These are phyloP conservation scores for Himalopsyche tibetana DNA, from an alignment of 2,888 invertebrate genomes.

Conservation along the genomic window DNA sequence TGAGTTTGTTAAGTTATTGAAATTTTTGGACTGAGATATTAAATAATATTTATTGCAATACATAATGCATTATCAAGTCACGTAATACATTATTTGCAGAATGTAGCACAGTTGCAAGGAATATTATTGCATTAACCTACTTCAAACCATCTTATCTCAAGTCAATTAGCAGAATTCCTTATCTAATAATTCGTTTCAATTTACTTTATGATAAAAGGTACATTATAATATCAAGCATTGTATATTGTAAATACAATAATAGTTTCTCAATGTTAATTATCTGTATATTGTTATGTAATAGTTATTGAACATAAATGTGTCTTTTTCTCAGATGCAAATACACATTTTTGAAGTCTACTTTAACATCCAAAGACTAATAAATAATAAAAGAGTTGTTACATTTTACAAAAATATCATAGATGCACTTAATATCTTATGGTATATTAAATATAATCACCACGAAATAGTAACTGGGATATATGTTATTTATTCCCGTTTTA, in stretches of 20 bases:
- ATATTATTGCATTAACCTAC: constrained; percentile 48
- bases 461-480: too few relatives aligned
- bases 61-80: too few relatives aligned
- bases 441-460: too few relatives aligned
- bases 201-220: constrained; percentile 58
- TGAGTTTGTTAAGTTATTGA: too few relatives aligned
- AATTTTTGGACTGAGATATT: too few relatives aligned
- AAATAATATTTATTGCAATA: too few relatives aligned
- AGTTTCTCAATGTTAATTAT: constrained; percentile 9
- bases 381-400: background rate
- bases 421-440: too few relatives aligned
- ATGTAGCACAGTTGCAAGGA: constrained; percentile 9
- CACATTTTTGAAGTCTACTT: constrained; percentile 1
- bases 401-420: too few relatives aligned
- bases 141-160: constrained; percentile 11
- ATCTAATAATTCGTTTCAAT: constrained; percentile 63
- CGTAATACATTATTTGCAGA: background rate
- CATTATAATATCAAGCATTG: constrained; percentile 47
- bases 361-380: background rate
- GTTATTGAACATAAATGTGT: background rate
- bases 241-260: constrained; percentile 32
- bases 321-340: background rate
- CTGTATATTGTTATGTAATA: background rate
- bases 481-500: too few relatives aligned
- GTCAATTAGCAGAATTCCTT: constrained; percentile 44